Conservation (phyloP, 1,140 invertebrate genomes). For the Centruroides sculpturatus region DNA sequence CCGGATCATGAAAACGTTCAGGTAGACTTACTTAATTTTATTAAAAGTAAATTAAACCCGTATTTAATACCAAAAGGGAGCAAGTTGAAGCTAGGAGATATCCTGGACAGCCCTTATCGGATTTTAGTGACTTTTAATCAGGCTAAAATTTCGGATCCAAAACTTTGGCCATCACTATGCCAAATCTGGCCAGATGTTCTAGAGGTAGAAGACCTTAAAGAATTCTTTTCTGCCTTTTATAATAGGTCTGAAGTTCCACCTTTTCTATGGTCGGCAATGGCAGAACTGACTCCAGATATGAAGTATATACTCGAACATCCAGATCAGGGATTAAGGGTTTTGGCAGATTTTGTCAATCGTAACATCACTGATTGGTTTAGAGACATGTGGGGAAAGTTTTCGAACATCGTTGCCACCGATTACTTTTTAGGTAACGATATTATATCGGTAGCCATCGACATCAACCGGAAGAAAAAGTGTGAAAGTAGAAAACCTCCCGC, state of each 20-base stretch:
- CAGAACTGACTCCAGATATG: slow-evolving; percentile 60
- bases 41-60: slow-evolving; percentile 33
- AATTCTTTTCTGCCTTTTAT: slow-evolving; percentile 24
- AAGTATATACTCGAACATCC: slow-evolving; percentile 38
- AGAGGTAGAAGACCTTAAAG: slow-evolving; percentile 31
- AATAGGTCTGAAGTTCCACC: slow-evolving; percentile 18
- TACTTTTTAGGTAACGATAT: slow-evolving; percentile 62
- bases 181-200: slow-evolving; percentile 42
- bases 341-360: slow-evolving; percentile 50
- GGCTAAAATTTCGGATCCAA: too few species aligned
- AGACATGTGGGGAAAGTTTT: slow-evolving; percentile 43
- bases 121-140: too few species aligned
- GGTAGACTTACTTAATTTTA: slow-evolving; percentile 29
- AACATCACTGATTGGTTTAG: slow-evolving; percentile 48
- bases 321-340: slow-evolving; percentile 37
- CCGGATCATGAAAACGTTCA: slow-evolving; percentile 26
- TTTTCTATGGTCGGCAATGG: slow-evolving; percentile 57
- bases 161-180: too few species aligned
- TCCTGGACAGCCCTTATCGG: too few species aligned
- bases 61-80: slow-evolving; percentile 30
- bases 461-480: slow-evolving; percentile 28
- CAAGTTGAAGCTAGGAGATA: too few species aligned
- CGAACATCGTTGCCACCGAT: slow-evolving; percentile 57
- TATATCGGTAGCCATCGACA: slow-evolving; percentile 47
- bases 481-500: too few species aligned